Evolutionary conservation across 2,888 invertebrate genomes (phyloP).

Genomic region (Leptinotarsa juncta): DNA sequence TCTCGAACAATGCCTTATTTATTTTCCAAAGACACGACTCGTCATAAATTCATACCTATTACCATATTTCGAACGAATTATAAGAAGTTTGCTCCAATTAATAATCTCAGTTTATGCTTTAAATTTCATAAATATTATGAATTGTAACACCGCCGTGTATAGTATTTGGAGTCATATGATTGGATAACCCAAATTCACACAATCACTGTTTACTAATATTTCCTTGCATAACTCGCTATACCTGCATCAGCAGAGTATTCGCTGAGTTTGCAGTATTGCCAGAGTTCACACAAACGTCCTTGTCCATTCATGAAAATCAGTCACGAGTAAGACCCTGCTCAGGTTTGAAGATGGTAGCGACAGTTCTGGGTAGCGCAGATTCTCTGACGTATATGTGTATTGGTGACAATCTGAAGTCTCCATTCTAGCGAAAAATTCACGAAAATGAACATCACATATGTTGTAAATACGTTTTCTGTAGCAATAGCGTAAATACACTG

Average conservation of each 20-base stretch:
- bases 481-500: no score
- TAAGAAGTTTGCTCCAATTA: background rate
- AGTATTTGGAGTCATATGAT: background rate
- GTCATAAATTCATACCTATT: no score
- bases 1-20: no score
- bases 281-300: constrained; percentile 24
- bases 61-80: background rate
- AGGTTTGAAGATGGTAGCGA: constrained; percentile 18
- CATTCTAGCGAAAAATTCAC: no score
- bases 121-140: constrained; percentile 10
- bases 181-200: constrained; percentile 9
- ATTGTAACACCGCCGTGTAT: background rate
- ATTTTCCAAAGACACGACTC: no score
- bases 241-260: constrained; percentile 26
- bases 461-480: no score
- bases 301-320: constrained; percentile 32
- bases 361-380: background rate
- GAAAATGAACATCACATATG: no score
- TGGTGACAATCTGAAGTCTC: no score
- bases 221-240: constrained; percentile 14
- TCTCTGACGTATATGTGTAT: no score
- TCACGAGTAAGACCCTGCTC: background rate
- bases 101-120: background rate
- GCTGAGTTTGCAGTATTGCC: constrained; percentile 26
- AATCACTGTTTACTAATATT: background rate